These are phyloP conservation scores for Capitulum mitella DNA, from an alignment of 2,888 invertebrate species.

Conservation along the genomic window DNA sequence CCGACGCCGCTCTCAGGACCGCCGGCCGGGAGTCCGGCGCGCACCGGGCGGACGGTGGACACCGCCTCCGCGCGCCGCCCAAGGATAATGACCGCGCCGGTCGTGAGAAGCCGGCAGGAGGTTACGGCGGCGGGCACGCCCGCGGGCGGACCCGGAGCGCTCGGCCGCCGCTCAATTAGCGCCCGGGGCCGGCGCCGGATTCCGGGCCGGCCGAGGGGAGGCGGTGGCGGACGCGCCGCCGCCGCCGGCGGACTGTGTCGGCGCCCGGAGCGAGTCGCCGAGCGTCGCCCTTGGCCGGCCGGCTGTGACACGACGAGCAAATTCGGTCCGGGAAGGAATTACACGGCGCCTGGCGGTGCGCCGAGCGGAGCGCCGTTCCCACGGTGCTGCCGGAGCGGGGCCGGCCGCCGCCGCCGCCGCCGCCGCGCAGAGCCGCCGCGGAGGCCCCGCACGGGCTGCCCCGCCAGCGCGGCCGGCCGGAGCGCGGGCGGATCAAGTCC, in stretches of 20 bases:
- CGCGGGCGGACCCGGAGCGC: not conserved
- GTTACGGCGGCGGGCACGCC: not conserved
- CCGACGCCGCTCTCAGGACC: not conserved
- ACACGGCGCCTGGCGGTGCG: not conserved
- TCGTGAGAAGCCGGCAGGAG: not conserved
- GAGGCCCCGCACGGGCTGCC: too few species aligned
- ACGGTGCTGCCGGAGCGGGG: not conserved
- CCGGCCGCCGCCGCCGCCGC: not conserved
- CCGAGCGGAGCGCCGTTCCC: not conserved
- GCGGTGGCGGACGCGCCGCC: too few species aligned
- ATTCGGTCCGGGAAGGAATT: not conserved
- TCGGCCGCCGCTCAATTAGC: not conserved
- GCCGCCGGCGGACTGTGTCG: too few species aligned
- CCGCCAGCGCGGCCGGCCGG: too few species aligned
- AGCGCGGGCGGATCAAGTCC: not conserved
- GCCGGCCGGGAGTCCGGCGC: not conserved
- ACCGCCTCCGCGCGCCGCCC: not conserved
- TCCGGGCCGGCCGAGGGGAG: not conserved
- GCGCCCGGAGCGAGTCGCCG: not conserved
- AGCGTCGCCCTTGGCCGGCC: slow-evolving; percentile 14
- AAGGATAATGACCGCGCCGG: not conserved
- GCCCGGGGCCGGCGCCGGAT: not conserved
- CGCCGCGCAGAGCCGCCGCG: not conserved
- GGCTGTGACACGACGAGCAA: not conserved
- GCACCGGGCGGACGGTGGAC: not conserved